Evolutionary conservation across 2,888 invertebrate genomes (phyloP).

Genomic region (Fragum whitleyi): DNA sequence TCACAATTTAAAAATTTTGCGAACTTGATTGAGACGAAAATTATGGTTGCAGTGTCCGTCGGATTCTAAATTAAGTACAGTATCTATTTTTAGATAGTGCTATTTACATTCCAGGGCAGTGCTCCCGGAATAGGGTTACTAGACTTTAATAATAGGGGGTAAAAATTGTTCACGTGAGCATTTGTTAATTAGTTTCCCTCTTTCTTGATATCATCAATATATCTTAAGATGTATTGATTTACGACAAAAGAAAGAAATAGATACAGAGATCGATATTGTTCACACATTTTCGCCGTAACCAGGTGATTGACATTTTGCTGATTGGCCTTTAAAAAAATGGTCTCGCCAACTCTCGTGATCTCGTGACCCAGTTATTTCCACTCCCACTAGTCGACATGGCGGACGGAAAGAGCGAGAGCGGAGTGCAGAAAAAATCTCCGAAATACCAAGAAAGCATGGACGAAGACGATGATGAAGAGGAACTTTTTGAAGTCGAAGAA

Average conservation of each 20-base stretch:
- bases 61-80: not conserved
- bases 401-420: constrained; percentile 56
- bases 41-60: not conserved
- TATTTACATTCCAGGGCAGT: constrained; percentile 25
- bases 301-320: not conserved
- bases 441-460: constrained; percentile 39
- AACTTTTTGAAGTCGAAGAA: constrained; percentile 76
- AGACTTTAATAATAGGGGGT: not conserved
- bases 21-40: too few species aligned
- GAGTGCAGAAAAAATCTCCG: constrained; percentile 33
- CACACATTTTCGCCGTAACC: not conserved
- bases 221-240: not conserved
- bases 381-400: constrained; percentile 71
- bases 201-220: not conserved
- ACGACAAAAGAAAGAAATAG: not conserved
- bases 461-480: constrained; percentile 59
- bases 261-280: not conserved
- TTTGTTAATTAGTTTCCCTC: not conserved
- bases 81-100: constrained; percentile 20
- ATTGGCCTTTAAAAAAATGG: constrained; percentile 16
- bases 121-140: constrained; percentile 10
- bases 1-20: too few species aligned
- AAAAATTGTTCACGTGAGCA: not conserved
- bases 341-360: constrained; percentile 45
- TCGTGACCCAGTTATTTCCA: constrained; percentile 53